These are phyloP conservation scores for Butastur rufipennis DNA, from an alignment of 2,113 vertebrate species.

Conservation along the genomic window DNA sequence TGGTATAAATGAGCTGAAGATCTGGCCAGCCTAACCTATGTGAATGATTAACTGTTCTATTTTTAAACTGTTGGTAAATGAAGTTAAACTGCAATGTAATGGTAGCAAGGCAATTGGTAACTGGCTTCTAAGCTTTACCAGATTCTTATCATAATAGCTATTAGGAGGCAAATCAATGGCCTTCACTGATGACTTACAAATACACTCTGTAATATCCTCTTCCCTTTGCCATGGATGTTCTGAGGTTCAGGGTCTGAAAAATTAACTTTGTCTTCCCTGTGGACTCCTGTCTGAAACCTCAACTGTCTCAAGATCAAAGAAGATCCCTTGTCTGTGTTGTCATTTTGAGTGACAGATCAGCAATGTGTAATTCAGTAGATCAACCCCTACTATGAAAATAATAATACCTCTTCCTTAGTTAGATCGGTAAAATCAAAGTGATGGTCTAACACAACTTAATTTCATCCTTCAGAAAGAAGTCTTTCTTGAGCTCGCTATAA, in stretches of 20 bases:
- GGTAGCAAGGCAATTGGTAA: background rate
- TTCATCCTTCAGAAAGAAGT: constrained; percentile 64
- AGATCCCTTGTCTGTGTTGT: constrained; percentile 54
- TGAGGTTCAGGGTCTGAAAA: background rate
- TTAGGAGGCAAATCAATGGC: constrained; percentile 15
- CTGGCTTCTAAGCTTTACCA: constrained; percentile 17
- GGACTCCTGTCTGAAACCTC: constrained; percentile 48
- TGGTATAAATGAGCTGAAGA: background rate
- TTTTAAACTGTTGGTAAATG: constrained; percentile 28
- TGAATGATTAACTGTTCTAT: constrained; percentile 1
- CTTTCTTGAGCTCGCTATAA: constrained; percentile 47
- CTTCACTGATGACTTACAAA: background rate
- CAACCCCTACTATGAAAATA: constrained; percentile 64
- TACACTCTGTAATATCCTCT: background rate
- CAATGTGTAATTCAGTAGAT: constrained; percentile 53
- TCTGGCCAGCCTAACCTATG: background rate
- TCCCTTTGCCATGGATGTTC: background rate
- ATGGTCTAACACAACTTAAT: constrained; percentile 69
- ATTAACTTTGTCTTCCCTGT: constrained; percentile 28
- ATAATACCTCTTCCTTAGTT: constrained; percentile 67
- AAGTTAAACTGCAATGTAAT: constrained; percentile 15
- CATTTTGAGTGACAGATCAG: constrained; percentile 70
- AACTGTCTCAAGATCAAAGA: constrained; percentile 71
- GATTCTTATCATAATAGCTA: background rate
- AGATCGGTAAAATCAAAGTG: constrained; percentile 73